These are phyloP conservation scores for Leucophenga varia DNA, from an alignment of 1,140 invertebrate species.

Conservation along the genomic window DNA sequence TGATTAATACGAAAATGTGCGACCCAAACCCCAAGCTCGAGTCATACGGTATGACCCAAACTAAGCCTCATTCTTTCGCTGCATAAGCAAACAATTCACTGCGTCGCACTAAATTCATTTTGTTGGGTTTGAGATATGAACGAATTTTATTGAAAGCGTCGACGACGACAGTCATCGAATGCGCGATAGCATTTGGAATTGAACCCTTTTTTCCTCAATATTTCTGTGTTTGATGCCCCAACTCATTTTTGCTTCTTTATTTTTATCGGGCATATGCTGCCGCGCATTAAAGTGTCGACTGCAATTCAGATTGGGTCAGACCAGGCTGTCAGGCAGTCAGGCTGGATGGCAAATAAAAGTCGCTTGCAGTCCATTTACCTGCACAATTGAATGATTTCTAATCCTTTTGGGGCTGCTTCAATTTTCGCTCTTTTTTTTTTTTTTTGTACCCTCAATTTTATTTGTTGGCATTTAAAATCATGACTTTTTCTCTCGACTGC, in stretches of 20 bases:
- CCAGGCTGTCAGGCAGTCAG: too few relatives aligned
- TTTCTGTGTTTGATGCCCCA: constrained; percentile 22
- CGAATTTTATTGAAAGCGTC: too few relatives aligned
- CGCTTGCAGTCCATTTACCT: constrained; percentile 56
- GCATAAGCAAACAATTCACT: too few relatives aligned
- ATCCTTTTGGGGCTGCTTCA: constrained; percentile 16
- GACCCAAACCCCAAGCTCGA: too few relatives aligned
- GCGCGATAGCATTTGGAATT: constrained; percentile 21
- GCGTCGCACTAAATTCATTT: too few relatives aligned
- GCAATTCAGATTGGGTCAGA: too few relatives aligned
- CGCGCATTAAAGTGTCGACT: constrained; percentile 1
- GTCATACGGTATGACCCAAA: too few relatives aligned
- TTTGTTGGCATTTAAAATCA: constrained; percentile 14
- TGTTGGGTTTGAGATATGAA: too few relatives aligned
- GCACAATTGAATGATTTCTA: constrained; percentile 55
- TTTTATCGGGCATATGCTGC: constrained; percentile 13
- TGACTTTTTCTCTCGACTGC: too few relatives aligned
- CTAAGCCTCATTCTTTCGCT: too few relatives aligned
- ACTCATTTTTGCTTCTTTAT: constrained; percentile 10
- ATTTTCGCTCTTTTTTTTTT: constrained; percentile 9
- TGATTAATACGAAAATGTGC: constrained; percentile 28
- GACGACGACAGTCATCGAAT: too few relatives aligned
- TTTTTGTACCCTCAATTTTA: constrained; percentile 8
- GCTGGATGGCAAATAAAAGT: constrained; percentile 21
- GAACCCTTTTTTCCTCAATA: constrained; percentile 16